These are phyloP conservation scores for Parazoanthus darwini DNA, from an alignment of 92 coral and sea anemone species.

Conservation along the genomic window DNA sequence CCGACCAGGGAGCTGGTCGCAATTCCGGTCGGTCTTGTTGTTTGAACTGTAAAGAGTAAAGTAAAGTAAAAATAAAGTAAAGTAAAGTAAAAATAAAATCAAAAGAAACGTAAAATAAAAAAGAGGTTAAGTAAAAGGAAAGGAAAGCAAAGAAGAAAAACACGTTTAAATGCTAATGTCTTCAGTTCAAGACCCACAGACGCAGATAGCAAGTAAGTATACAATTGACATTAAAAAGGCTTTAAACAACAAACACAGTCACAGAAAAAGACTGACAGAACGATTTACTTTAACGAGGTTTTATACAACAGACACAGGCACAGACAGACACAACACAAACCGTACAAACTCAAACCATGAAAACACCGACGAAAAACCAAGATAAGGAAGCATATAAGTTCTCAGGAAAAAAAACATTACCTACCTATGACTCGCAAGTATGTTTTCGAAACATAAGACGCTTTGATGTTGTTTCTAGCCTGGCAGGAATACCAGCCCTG, in stretches of 20 bases:
- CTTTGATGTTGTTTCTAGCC: neutral
- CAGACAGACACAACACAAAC: neutral
- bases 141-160: too few species aligned
- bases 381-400: neutral
- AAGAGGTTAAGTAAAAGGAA: too few species aligned
- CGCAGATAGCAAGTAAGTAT: too few species aligned
- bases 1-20: neutral
- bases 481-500: conserved; percentile 18
- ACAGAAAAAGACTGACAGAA: neutral
- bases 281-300: neutral
- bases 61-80: neutral
- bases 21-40: neutral
- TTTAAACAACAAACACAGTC: neutral
- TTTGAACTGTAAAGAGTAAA: neutral
- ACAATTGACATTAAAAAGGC: neutral
- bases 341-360: neutral
- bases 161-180: too few species aligned
- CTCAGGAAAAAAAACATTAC: neutral
- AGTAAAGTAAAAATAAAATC: too few species aligned
- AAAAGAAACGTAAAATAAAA: too few species aligned
- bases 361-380: neutral
- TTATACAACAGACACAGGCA: neutral
- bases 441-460: conserved; percentile 9
- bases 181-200: neutral
- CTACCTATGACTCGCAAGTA: neutral